A percentile compares a stretch with the other conserved stretches of the same genome.
These are phyloP conservation scores for Campoletis raptor DNA, from an alignment of 2,888 invertebrate species.

Conservation along the genomic window DNA sequence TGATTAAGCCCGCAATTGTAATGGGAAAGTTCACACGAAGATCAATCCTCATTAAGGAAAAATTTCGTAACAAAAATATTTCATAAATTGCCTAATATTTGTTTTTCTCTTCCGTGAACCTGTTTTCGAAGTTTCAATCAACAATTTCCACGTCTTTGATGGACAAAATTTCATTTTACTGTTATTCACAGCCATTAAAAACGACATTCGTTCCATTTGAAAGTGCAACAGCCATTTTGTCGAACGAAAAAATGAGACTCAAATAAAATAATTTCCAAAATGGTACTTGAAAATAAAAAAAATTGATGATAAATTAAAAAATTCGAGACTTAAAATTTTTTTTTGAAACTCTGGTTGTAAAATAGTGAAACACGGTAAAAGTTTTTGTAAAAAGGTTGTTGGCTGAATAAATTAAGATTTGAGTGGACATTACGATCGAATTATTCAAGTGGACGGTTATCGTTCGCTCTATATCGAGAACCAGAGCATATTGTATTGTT, in stretches of 20 bases:
- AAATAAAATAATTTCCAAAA: not conserved
- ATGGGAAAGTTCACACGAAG: conserved; percentile 6
- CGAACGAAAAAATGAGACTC: not conserved
- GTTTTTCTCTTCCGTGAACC: too few species aligned
- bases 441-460: conserved; percentile 61
- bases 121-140: too few species aligned
- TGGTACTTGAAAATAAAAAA: not conserved
- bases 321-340: not conserved
- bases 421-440: conserved; percentile 48
- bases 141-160: too few species aligned
- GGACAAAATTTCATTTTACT: too few species aligned
- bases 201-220: too few species aligned
- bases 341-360: not conserved
- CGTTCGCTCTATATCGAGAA: not conserved
- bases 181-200: too few species aligned
- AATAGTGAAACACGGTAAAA: not conserved
- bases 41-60: not conserved
- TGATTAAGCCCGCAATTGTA: not conserved
- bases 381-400: not conserved
- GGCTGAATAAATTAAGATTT: not conserved
- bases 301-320: not conserved
- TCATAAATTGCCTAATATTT: not conserved
- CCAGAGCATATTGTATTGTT: not conserved
- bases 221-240: too few species aligned
- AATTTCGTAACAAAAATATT: not conserved